Percentiles rank a stretch among this genome's conserved stretches.
Conservation (phyloP, 2,113 vertebrate species). For the Silurus glanis region DNA sequence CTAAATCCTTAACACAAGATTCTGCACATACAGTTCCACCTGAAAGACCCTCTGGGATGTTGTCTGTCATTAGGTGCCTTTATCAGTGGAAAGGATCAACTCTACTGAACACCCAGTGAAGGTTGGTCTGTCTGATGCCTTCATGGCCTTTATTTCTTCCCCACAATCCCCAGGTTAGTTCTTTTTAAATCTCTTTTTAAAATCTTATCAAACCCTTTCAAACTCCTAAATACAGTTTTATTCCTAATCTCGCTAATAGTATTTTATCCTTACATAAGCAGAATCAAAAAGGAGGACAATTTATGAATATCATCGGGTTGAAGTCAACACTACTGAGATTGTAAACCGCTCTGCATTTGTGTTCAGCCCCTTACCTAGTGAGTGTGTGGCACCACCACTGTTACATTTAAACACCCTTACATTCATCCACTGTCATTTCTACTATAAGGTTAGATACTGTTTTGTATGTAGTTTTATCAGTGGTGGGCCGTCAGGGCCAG, state of each 20-base stretch:
- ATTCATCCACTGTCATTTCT: not conserved
- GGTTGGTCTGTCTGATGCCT: slow-evolving; percentile 92
- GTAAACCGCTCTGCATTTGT: slow-evolving; percentile 80
- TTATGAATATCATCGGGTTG: slow-evolving; percentile 92
- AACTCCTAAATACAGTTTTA: not conserved
- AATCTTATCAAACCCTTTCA: not conserved
- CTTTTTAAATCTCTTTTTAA: not conserved
- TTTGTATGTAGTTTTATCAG: not conserved
- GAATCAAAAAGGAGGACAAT: slow-evolving; percentile 81
- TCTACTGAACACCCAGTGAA: slow-evolving; percentile 90
- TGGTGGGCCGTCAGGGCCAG: no score
- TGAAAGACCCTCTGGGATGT: slow-evolving; percentile 19
- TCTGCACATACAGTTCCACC: not conserved
- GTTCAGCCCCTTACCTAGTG: slow-evolving; percentile 89
- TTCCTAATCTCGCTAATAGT: not conserved
- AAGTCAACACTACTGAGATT: slow-evolving; percentile 83
- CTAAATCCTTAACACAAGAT: slow-evolving; percentile 1
- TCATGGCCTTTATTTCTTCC: slow-evolving; percentile 79
- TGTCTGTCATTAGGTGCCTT: slow-evolving; percentile 76
- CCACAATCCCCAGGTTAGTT: slow-evolving; percentile 77
- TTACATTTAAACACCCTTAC: not conserved
- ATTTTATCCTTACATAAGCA: slow-evolving; percentile 54
- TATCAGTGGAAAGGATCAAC: slow-evolving; percentile 82
- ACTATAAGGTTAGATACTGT: not conserved
- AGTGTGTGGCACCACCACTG: slow-evolving; percentile 61